Conservation (phyloP, 2,888 invertebrate species). For the Callosobruchus maculatus region DNA sequence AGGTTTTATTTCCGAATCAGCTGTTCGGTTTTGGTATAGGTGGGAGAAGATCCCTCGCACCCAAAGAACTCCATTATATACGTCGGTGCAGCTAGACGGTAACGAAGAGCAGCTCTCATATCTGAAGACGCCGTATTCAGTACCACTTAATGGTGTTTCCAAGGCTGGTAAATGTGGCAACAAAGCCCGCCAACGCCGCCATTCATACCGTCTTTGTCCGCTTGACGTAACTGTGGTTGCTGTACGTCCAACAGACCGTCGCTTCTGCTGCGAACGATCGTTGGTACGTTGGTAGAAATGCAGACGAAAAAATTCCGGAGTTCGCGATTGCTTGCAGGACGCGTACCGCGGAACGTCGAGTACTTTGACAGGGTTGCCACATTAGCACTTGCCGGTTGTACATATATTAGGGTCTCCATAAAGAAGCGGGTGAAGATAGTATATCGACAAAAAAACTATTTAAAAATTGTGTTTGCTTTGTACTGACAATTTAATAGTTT, state of each 20-base stretch:
- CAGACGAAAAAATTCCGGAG: not conserved
- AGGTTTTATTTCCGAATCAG: too few relatives aligned
- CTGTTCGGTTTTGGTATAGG: too few relatives aligned
- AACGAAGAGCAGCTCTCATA: too few relatives aligned
- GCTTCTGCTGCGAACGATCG: not conserved
- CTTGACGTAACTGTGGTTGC: not conserved
- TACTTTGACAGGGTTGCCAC: not conserved
- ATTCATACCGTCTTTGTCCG: not conserved
- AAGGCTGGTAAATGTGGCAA: not conserved
- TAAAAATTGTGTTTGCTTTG: too few relatives aligned
- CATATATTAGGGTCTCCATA: too few relatives aligned
- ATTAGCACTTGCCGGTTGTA: not conserved
- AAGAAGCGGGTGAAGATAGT: too few relatives aligned
- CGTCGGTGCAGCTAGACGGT: too few relatives aligned
- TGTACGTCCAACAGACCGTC: not conserved
- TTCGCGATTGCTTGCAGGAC: not conserved
- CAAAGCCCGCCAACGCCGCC: not conserved
- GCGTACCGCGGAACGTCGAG: not conserved
- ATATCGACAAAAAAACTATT: too few relatives aligned
- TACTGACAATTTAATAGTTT: too few relatives aligned
- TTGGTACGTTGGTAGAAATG: not conserved
- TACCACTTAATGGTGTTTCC: not conserved
- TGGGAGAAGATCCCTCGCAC: too few relatives aligned
- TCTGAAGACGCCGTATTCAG: not conserved
- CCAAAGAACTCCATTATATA: too few relatives aligned